Conservation (phyloP, 2,113 vertebrate species). For the Sialia sialis region DNA sequence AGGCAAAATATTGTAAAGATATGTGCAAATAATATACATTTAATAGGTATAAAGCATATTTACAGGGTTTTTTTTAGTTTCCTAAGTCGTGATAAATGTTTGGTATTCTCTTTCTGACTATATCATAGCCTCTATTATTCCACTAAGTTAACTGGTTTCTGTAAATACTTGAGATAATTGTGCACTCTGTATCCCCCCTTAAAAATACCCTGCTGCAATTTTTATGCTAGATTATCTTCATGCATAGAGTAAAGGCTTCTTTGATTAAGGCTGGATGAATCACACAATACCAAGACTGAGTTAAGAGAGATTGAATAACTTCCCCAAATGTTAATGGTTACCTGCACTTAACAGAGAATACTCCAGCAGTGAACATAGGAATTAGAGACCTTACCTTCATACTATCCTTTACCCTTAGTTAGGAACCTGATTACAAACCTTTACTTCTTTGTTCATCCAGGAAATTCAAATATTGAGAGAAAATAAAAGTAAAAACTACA, state of each 20-base stretch:
- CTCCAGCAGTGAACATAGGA: neutral
- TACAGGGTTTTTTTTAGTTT: neutral
- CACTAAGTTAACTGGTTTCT: neutral
- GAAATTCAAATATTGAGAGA: neutral
- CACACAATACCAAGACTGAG: neutral
- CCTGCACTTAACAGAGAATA: neutral
- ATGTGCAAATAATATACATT: neutral
- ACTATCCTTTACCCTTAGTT: neutral
- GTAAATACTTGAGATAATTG: neutral
- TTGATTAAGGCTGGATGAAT: neutral
- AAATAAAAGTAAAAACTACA: neutral
- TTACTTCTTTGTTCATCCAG: neutral
- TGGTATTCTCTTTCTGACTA: neutral
- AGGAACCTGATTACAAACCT: neutral
- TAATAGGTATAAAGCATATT: neutral
- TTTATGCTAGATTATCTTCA: neutral
- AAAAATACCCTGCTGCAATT: neutral
- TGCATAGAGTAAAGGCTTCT: neutral
- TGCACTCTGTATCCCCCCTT: neutral
- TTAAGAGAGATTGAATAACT: neutral
- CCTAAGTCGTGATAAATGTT: neutral
- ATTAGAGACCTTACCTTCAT: neutral
- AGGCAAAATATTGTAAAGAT: neutral
- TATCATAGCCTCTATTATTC: neutral
- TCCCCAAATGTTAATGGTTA: neutral